These are phyloP conservation scores for Hypsibius dujardini DNA, from an alignment of 1,140 invertebrate genomes.

Conservation along the genomic window DNA sequence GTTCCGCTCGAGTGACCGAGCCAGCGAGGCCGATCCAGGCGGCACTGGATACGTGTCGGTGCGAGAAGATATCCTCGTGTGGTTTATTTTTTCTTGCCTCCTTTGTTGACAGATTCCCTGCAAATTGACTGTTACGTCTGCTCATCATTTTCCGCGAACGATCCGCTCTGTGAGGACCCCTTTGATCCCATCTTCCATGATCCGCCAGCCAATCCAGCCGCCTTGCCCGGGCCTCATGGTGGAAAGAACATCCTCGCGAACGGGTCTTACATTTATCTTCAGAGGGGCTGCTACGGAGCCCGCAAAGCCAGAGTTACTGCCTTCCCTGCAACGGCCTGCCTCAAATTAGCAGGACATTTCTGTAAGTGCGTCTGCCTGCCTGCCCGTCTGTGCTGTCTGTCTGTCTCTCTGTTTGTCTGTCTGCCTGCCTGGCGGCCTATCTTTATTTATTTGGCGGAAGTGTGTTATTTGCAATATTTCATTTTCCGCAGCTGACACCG, in stretches of 20 bases:
- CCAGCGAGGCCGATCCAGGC: too few relatives aligned
- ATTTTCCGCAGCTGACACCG: slow-evolving; percentile 39
- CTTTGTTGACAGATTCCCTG: neutral
- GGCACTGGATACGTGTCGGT: too few relatives aligned
- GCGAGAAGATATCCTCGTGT: too few relatives aligned
- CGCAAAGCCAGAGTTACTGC: slow-evolving; percentile 72
- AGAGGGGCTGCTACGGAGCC: slow-evolving; percentile 57
- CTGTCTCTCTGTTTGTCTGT: too few relatives aligned
- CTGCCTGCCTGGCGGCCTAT: too few relatives aligned
- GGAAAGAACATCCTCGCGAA: neutral
- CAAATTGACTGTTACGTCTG: slow-evolving; percentile 15
- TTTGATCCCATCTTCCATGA: neutral
- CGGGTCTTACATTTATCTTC: slow-evolving; percentile 9
- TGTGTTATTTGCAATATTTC: slow-evolving; percentile 18
- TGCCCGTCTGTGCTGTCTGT: neutral
- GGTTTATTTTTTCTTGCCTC: too few relatives aligned
- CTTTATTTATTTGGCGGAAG: slow-evolving; percentile 1
- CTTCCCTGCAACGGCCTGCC: slow-evolving; percentile 88
- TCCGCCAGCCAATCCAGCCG: neutral
- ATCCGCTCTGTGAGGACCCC: slow-evolving; percentile 10
- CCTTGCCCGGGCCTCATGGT: neutral
- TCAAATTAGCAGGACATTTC: slow-evolving; percentile 72
- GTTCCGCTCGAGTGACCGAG: too few relatives aligned
- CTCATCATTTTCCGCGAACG: neutral
- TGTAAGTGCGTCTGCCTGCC: slow-evolving; percentile 41